Evolutionary conservation across 2,113 vertebrate species (phyloP).

Genomic region (Sebastes fasciatus): DNA sequence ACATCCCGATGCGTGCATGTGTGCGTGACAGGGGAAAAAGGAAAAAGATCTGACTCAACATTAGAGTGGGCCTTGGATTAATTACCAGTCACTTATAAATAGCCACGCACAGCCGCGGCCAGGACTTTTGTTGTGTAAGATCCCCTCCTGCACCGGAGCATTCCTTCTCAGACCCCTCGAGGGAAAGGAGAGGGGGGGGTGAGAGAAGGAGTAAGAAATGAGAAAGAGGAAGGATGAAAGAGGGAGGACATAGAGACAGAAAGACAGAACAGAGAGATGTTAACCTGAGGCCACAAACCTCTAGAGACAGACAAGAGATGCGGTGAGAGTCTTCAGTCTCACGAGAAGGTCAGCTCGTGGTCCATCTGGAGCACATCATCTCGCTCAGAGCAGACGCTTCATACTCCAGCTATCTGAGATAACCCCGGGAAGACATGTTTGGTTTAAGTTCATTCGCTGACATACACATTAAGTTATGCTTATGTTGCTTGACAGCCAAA

Average conservation of each 20-base stretch:
- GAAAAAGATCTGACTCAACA: constrained; percentile 65
- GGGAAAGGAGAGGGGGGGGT: constrained; percentile 24
- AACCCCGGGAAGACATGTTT: constrained; percentile 42
- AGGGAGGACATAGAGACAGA: background rate
- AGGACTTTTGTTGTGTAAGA: constrained; percentile 72
- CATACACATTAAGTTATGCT: constrained; percentile 30
- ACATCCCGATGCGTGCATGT: constrained; percentile 41
- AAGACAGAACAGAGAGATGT: constrained; percentile 21
- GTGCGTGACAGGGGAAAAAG: constrained; percentile 61
- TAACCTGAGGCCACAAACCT: constrained; percentile 20
- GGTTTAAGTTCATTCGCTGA: constrained; percentile 44
- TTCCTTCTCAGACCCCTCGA: constrained; percentile 69
- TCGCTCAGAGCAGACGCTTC: constrained; percentile 15
- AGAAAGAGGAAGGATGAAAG: constrained; percentile 6
- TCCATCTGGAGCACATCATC: constrained; percentile 61
- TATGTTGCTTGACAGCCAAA: constrained; percentile 24
- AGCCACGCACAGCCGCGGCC: constrained; percentile 65
- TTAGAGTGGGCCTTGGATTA: constrained; percentile 76
- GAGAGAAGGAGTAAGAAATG: constrained; percentile 13
- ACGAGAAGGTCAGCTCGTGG: constrained; percentile 22
- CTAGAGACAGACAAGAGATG: constrained; percentile 1
- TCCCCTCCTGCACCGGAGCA: constrained; percentile 63
- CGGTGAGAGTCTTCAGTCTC: constrained; percentile 17
- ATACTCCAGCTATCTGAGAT: constrained; percentile 36
- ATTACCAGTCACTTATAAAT: constrained; percentile 82